Evolutionary conservation across 2,113 vertebrate species (phyloP), one percentile per base, ranked within the genome.

Genomic region (Micromys minutus): DNA sequence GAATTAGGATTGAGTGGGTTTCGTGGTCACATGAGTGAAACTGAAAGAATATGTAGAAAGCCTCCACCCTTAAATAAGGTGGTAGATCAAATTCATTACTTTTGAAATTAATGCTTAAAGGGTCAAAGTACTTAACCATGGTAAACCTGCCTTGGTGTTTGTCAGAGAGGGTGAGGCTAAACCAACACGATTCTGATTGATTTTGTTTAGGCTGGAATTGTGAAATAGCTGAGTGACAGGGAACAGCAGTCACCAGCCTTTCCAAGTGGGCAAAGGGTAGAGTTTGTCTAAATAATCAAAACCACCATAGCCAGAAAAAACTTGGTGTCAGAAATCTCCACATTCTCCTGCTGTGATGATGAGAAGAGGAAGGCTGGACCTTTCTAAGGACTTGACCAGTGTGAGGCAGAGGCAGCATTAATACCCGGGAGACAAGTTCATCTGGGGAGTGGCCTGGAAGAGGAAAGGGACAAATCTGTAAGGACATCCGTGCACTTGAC

Each of bases 161-260:
- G 45, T 93, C 42, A 83, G 47, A 87, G 63, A 86, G 52, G 61
- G 29, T 77, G 21, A 55, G 77, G 36, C 84, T 92, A 87, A 97
- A 55, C 24, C 63, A 75, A 67, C 55, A 61, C 57, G 93, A 94
- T 29, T 12, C 31, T 71, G 52, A 31, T 47, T 75, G 26, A 19
- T 76, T 71, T 79, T 88, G 74, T 90, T 81, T 80, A 88, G 90
- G 42, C 86, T 57, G 52, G 84, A 87, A 76, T 86, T 89, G 21
- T 84, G 45, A 74, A 29, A 29, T 76, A 50, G 24, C 55, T 42
- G 45, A 47, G 59, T 94, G 39, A 57, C 89, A 31, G 74, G 0
- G 55, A 72, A 45, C 83, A 81, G 57, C 36, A 74, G 1, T 89
- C 79, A 22, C 42, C 75, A 80, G 67, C 81, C 17, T 72, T 77